Evolutionary conservation across 2,797 vertebrate species (phyloP), one percentile per base, ranked within the genome.

Genomic region (Scarus forsteni): DNA sequence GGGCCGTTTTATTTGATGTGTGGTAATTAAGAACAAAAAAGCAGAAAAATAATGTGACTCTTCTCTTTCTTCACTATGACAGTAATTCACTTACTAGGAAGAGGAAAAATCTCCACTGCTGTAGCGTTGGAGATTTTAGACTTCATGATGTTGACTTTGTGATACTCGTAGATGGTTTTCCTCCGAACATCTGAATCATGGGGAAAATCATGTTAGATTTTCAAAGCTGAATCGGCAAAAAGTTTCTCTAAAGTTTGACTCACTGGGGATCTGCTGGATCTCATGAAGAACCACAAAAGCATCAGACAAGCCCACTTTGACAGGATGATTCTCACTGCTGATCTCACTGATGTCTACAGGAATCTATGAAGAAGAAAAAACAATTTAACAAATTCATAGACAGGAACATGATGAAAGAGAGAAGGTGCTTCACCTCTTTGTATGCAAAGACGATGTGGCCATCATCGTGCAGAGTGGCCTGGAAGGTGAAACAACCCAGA

Each of bases 121-220:
- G 96, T 95, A 55, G 86, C 91, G 72, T 91, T 97, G 60, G 94
- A 95, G 73, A 99, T 96, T 92, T 95, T 96, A 66, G 96, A 96
- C 92, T 97, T 97, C 40, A 95, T 93, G 70, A 99, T 93, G 78
- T 98, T 94, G 53, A 99, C 96, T 76, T 96, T 95, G 85, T 99
- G 97, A 80, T 99, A 99, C 81, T 99, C 98, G 70, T 97, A 99
- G 86, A 99, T 96, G 58, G 97, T 99, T 94, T 96, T 97, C 89
- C 97, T 94, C 45, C 96, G 95, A 70, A 98, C 95, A 91, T 98
- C 97, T 98, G 79, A 18, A 51, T 71, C 54, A 74, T 6, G 18
- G 27, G 4, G 27, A 27, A 27, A 4, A 27, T 27, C 27, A 27
- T 4, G 27, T 27, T 27, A 27, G 27, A 27, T 27, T 27, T 27